Evolutionary conservation across 2,888 invertebrate species (phyloP), one percentile per base, ranked within the genome.

Genomic region (Tiliacea aurago): DNA sequence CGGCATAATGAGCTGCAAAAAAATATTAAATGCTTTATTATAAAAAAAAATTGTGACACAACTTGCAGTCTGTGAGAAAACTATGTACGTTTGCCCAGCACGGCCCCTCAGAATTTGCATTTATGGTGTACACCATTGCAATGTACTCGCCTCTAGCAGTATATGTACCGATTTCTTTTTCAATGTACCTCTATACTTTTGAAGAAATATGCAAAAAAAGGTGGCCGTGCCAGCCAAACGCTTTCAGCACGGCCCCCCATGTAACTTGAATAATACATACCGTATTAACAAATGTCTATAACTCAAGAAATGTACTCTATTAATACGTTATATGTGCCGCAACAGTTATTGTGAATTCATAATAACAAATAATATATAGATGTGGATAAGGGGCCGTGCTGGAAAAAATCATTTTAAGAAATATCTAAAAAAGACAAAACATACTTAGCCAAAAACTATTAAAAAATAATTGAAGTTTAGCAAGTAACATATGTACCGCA

Each of bases 341-440:
- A 70, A 62, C 70, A 70, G 62, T 70, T 70, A 55, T 56, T 70
- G 56, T 70, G 70, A 70, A 70, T 70, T 70, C 63, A 37, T 63
- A 70, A 28, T 28, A 28, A 28, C 28, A 28, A 28, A 28, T 28
- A 28, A 28, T 28, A 28, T 28, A 70, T 70, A 70, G 63, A 56
- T 70, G 55, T 70, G 70, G 63, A 63, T 63, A 70, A 20, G 63
- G 70, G 64, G 37, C 64, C 49, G 64, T 71, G 70, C 58, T 65
- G 70, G 49, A 71, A 71, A 71, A 65, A 71, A 64, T 9, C 41
- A 64, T 28, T 28, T 28, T 51, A 70, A 49, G 49, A 70, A 70
- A 70, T 64, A 58, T 64, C 58, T 64, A 64, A 70, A 70, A 64
- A 64, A 70, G 70, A 64, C 56, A 47, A 47, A 47, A 47, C 18